phyloP scores from a whole-genome alignment of 2,797 vertebrate genomes.

The Alectoris magna region DNA sequence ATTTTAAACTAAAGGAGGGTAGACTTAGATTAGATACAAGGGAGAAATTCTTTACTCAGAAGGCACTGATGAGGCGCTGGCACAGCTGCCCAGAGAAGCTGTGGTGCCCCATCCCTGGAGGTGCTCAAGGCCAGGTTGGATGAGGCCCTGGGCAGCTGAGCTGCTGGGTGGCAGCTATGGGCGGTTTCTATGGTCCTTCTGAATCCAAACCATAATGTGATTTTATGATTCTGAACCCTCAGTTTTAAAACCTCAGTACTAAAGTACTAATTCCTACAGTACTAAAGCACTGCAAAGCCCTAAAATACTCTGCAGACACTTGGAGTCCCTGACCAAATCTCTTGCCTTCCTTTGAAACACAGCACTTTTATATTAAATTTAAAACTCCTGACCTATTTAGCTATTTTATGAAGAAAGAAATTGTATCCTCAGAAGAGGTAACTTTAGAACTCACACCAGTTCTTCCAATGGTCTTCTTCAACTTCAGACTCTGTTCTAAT shows the following conservation, averaged over 20 bases:
- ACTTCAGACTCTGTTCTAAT: background rate
- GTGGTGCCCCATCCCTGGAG: background rate
- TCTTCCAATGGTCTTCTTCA: background rate
- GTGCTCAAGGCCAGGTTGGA: background rate
- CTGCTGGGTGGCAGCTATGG: background rate
- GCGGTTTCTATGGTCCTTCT: background rate
- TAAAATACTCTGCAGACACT: background rate
- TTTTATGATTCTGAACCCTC: background rate
- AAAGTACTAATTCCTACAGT: background rate
- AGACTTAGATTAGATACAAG: background rate
- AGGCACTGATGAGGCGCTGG: background rate
- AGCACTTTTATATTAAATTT: background rate
- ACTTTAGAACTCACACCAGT: background rate
- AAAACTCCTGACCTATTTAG: slow-evolving; percentile 24
- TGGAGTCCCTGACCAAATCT: background rate
- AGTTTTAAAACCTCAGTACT: background rate
- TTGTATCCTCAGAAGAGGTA: background rate
- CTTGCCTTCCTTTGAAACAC: background rate
- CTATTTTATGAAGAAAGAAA: background rate
- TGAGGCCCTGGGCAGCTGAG: background rate
- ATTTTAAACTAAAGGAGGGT: background rate
- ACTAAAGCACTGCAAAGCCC: background rate
- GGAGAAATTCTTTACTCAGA: background rate
- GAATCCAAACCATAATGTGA: background rate
- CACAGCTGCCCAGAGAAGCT: background rate